Evolutionary conservation across 1,140 invertebrate species (phyloP).

Genomic region (Agrilus planipennis): DNA sequence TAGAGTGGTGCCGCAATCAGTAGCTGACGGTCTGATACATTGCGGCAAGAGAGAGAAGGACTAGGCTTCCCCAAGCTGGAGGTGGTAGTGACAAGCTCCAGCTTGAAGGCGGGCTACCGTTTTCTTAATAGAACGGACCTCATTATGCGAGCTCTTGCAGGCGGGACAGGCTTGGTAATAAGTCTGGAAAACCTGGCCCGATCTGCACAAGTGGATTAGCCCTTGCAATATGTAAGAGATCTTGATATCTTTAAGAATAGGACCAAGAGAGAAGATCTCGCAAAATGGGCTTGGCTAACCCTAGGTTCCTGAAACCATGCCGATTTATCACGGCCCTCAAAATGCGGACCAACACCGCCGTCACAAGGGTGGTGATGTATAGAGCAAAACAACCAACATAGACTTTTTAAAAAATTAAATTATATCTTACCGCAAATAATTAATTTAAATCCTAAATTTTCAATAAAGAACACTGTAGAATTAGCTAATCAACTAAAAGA

Average conservation of each 20-base stretch:
- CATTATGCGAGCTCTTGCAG: slow-evolving; percentile 11
- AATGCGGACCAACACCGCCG: too few species aligned
- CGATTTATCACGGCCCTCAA: too few species aligned
- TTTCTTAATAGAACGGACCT: slow-evolving; percentile 11
- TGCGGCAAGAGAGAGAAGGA: slow-evolving; percentile 19
- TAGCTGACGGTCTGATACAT: slow-evolving; percentile 13
- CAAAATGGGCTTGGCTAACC: slow-evolving; percentile 6
- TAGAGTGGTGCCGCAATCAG: slow-evolving; percentile 5
- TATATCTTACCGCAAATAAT: too few species aligned
- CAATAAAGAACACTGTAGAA: too few species aligned
- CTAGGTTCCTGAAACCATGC: too few species aligned
- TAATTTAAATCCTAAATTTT: too few species aligned
- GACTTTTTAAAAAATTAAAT: too few species aligned
- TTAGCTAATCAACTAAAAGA: too few species aligned
- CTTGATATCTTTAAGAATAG: neutral
- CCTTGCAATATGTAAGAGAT: neutral
- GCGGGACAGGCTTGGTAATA: slow-evolving; percentile 5
- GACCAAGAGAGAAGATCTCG: slow-evolving; percentile 7
- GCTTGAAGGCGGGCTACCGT: slow-evolving; percentile 6
- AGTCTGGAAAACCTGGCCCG: slow-evolving; percentile 10
- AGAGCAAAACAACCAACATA: too few species aligned
- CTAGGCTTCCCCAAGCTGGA: slow-evolving; percentile 10
- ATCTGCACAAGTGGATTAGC: slow-evolving; percentile 8
- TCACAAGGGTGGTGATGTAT: too few species aligned
- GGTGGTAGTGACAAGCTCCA: too few species aligned